Base-by-base conservation (phyloP, 2,888 invertebrate species). In the Polymixis lichenea region DNA sequence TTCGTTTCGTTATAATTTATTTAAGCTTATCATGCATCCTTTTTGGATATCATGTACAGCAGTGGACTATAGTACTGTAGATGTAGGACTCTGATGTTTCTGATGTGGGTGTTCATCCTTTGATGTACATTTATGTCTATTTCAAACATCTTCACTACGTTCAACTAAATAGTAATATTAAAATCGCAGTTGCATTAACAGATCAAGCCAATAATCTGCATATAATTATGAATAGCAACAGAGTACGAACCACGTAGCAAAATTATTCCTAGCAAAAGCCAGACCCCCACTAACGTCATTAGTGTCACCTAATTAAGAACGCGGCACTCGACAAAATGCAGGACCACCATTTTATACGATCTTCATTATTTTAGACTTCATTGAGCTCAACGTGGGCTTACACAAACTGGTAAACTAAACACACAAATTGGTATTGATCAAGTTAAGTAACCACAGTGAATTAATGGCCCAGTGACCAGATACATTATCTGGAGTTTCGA, bases 401-500 rank as follows among this genome's bases (percentile, higher is more conserved):
- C 75, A 70, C 71, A 83, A 87, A 86, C 77, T 76, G 75, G 75
- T 85, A 81, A 86, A 88, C 85, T 88, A 86, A 86, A 89, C 89
- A 85, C 87, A 88, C 91, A 92, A 93, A 93, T 92, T 91, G 90
- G 92, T 91, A 92, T 92, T 94, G 94, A 95, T 95, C 94, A 94
- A 94, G 93, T 94, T 94, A 95, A 95, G 94, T 95, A 94, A 95
- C 95, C 95, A 89, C 94, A 94, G 82, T 90, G 88, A 90, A 95
- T 96, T 95, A 95, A 95, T 95, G 91, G 94, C 90, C 88, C 86
- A 88, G 91, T 93, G 94, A 94, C 94, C 94, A 95, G 94, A 95
- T 95, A 95, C 94, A 96, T 96, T 95, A 95, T 95, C 95, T 93
- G 89, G 90, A 91, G 92, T 91, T 92, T 92, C 92, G 92, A 95